phyloP scores from a whole-genome alignment of 2,113 vertebrate genomes.

The Platanista minor region DNA sequence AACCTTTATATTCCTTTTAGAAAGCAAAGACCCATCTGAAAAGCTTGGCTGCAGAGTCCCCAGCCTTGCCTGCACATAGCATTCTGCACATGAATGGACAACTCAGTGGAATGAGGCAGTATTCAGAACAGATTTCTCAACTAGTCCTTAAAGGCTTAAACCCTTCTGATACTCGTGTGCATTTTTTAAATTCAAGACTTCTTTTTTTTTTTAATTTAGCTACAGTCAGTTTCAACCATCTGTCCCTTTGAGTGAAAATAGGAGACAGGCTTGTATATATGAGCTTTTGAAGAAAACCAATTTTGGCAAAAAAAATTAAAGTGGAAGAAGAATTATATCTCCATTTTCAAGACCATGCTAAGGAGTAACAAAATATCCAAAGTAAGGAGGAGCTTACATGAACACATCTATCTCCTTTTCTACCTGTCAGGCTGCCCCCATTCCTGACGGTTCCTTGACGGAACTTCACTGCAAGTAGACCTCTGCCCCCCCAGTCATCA shows the following conservation, averaged over 20 bases:
- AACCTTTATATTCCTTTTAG: constrained; percentile 68
- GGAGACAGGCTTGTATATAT: constrained; percentile 27
- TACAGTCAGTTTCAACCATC: constrained; percentile 48
- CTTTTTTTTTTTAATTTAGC: constrained; percentile 3
- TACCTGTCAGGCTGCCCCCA: background rate
- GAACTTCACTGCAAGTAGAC: background rate
- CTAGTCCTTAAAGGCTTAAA: constrained; percentile 70
- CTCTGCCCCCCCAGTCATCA: background rate
- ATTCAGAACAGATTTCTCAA: constrained; percentile 76
- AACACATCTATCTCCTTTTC: background rate
- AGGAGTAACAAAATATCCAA: constrained; percentile 13
- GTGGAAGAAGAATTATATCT: constrained; percentile 44
- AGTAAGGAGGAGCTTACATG: background rate
- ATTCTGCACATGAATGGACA: constrained; percentile 62
- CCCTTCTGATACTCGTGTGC: constrained; percentile 45
- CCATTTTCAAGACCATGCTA: constrained; percentile 3
- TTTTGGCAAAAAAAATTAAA: constrained; percentile 61
- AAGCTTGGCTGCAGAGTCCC: constrained; percentile 62
- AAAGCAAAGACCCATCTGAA: constrained; percentile 70
- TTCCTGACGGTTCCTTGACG: background rate
- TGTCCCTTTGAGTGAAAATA: constrained; percentile 60
- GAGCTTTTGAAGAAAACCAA: constrained; percentile 45
- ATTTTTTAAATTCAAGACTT: constrained; percentile 37
- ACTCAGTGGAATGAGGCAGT: constrained; percentile 62
- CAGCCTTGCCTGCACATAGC: constrained; percentile 27